A percentile compares a stretch with the other conserved stretches of the same genome.
These are phyloP conservation scores for Branchinecta lindahli DNA, from an alignment of 1,140 invertebrate species.

Conservation along the genomic window DNA sequence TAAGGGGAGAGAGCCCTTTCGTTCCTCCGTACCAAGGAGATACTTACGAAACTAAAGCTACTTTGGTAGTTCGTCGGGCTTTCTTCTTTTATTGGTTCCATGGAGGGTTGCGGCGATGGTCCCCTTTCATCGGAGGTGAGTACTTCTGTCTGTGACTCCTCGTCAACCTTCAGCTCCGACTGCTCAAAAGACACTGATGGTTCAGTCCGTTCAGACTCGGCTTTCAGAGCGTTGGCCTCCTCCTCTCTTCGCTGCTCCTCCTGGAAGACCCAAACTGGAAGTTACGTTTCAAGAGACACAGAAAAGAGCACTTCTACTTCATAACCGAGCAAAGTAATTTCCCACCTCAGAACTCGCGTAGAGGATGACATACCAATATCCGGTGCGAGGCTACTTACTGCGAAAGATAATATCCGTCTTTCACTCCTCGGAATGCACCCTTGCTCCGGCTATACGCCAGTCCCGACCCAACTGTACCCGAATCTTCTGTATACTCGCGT, in stretches of 20 bases:
- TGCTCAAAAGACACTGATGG: neutral
- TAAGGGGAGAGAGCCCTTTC: too few relatives aligned
- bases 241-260: neutral
- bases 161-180: neutral
- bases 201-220: neutral
- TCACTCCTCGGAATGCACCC: neutral
- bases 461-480: too few relatives aligned
- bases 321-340: neutral
- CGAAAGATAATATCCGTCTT: neutral
- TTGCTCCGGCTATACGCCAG: neutral
- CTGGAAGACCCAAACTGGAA: neutral
- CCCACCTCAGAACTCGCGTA: neutral
- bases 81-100: conserved; percentile 27
- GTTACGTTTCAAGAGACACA: neutral
- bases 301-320: neutral
- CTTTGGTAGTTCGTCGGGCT: conserved; percentile 24
- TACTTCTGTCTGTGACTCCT: too few relatives aligned
- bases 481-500: too few relatives aligned
- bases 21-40: neutral
- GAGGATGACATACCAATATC: neutral
- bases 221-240: neutral
- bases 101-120: conserved; percentile 11
- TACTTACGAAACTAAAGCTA: conserved; percentile 27
- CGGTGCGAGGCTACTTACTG: neutral
- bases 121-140: neutral